Conservation (phyloP, 2,113 vertebrate species). For the Sapajus apella region DNA sequence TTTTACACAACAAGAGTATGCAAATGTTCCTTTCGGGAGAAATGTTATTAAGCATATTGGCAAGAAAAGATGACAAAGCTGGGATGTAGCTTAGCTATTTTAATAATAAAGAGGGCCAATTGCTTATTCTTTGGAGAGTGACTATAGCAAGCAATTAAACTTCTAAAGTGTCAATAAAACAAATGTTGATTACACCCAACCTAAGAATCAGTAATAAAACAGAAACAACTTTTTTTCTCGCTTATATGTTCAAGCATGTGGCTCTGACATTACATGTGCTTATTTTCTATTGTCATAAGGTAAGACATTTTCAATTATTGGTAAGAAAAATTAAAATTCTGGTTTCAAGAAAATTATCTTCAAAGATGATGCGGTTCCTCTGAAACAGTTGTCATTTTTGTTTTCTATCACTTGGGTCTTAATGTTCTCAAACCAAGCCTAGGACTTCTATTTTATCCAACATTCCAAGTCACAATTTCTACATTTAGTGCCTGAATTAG, state of each 20-base stretch:
- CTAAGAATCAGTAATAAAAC: slow-evolving; percentile 59
- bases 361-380: background rate
- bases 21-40: slow-evolving; percentile 69
- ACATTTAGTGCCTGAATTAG: background rate
- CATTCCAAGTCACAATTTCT: slow-evolving; percentile 26
- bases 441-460: background rate
- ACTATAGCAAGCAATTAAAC: slow-evolving; percentile 67
- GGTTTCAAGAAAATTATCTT: slow-evolving; percentile 43
- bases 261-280: background rate
- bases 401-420: background rate
- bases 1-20: slow-evolving; percentile 54
- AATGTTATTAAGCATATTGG: slow-evolving; percentile 68
- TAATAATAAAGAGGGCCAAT: slow-evolving; percentile 70
- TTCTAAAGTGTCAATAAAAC: slow-evolving; percentile 63
- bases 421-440: background rate
- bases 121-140: slow-evolving; percentile 60
- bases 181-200: slow-evolving; percentile 62
- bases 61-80: slow-evolving; percentile 65
- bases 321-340: slow-evolving; percentile 42
- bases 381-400: background rate
- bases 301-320: slow-evolving; percentile 38
- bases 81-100: slow-evolving; percentile 62
- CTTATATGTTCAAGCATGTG: slow-evolving; percentile 24
- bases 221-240: slow-evolving; percentile 18
- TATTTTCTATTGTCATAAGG: slow-evolving; percentile 14